These are phyloP conservation scores for Anoplolepis gracilipes DNA, from an alignment of 1,140 invertebrate genomes.

Conservation along the genomic window DNA sequence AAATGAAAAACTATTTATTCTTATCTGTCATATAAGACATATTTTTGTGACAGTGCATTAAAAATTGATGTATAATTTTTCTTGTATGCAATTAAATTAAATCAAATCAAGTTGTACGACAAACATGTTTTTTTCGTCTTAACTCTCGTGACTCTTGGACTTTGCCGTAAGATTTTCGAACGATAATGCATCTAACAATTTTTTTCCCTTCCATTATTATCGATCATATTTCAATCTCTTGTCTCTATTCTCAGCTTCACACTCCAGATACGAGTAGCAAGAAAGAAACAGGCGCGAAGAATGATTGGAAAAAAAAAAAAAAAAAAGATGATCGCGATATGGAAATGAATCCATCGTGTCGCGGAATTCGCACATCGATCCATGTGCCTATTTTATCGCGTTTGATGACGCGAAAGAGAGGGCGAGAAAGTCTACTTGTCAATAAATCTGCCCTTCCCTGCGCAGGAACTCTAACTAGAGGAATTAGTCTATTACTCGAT, in stretches of 20 bases:
- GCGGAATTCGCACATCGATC: constrained; percentile 24
- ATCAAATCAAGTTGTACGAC: neutral
- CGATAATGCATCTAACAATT: neutral
- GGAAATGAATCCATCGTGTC: constrained; percentile 1
- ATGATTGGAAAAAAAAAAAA: neutral
- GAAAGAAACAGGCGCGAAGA: constrained; percentile 3
- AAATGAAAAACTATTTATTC: neutral
- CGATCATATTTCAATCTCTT: neutral
- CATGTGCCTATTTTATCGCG: constrained; percentile 13
- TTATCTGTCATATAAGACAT: neutral
- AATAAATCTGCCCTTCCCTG: constrained; percentile 55
- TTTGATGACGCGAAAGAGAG: constrained; percentile 26
- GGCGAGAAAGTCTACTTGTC: constrained; percentile 55
- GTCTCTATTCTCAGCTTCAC: neutral
- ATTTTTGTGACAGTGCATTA: neutral
- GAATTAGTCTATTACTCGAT: constrained; percentile 70
- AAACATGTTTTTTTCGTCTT: neutral
- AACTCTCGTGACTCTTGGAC: neutral
- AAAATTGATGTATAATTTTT: constrained; percentile 7
- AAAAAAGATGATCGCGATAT: neutral
- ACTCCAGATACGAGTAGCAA: constrained; percentile 49
- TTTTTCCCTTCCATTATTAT: neutral
- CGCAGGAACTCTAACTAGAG: constrained; percentile 74
- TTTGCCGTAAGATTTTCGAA: neutral
- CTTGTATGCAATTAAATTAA: neutral